These are phyloP conservation scores for Trachythela sp. DNA, from an alignment of 64 coral and sea anemone genomes.

Conservation along the genomic window DNA sequence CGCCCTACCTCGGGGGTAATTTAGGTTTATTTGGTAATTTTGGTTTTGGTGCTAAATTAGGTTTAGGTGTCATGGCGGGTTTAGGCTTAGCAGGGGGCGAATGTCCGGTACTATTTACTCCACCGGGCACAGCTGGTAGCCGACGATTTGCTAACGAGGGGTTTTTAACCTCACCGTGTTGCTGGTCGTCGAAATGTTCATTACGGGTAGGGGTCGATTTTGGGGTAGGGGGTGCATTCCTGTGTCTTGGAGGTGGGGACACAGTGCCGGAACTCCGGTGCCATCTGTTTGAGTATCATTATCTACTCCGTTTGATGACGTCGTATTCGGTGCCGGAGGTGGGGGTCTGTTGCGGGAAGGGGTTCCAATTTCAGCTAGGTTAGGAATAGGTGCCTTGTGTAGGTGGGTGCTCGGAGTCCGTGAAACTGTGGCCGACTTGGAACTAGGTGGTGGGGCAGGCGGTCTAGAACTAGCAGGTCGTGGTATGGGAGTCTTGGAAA, in stretches of 20 bases:
- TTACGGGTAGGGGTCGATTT: background rate
- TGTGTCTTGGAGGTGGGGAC: background rate
- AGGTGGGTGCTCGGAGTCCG: background rate
- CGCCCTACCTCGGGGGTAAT: background rate
- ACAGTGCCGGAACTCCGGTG: background rate
- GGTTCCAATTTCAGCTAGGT: constrained; percentile 7
- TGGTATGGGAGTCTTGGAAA: background rate
- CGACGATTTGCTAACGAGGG: background rate
- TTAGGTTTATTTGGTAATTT: constrained; percentile 1
- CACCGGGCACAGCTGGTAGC: background rate
- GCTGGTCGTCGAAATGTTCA: background rate
- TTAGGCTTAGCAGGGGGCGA: background rate
- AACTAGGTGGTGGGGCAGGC: background rate
- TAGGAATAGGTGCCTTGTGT: background rate
- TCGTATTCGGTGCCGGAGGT: background rate
- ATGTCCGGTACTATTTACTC: background rate
- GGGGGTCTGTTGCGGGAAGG: background rate
- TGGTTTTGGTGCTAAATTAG: background rate
- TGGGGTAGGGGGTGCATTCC: background rate
- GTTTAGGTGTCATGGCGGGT: background rate
- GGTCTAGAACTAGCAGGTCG: background rate
- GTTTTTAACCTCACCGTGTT: background rate
- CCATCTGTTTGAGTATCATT: background rate
- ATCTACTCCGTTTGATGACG: background rate
- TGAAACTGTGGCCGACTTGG: background rate